Base-by-base conservation (phyloP, 1,140 invertebrate genomes). In the Drosophila ananassae region DNA sequence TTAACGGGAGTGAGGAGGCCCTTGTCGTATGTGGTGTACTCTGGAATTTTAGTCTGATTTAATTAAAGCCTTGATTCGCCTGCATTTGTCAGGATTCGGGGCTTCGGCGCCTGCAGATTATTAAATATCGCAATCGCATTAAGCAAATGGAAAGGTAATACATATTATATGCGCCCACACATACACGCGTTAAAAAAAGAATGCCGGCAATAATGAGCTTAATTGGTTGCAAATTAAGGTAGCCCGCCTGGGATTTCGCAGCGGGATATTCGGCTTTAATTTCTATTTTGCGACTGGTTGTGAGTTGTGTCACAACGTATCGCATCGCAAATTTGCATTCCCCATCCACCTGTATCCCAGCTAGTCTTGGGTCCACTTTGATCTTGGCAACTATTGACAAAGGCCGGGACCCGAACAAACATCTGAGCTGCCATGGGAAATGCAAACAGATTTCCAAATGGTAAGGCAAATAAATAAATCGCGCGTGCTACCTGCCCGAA, bases 311-410 rank as follows among this genome's bases (percentile, higher is more conserved):
- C 3, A 2, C 9, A 25, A 7, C 34, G 10, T 24, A 34, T 47
- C 61, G 13, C 24, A 3, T 56, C 39, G 68, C 21, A 25, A 39
- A 25, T 61, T 60, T 58, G 52, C 54, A 10, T 53, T 39, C 60
- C 30, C 39, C 7, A 25, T 51, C 41, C 64, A 72, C 61, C 61
- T 74, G 59, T 24, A 59, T 24, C 22, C 30, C 41, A 63, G 51
- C 48, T 62, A 51, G 67, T 81, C 79, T 56, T 63, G 53, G 63
- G 34, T 52, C 63, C 51, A 13, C 83, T 85, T 85, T 87, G 82
- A 85, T 85, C 78, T 89, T 63, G 52, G 64, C 55, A 50, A 87
- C 69, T 87, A 85, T 87, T 85, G 82, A 87, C 81, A 71, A 75
- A 75, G 71, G 44, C 55, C 51, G 64, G 63, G 64, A 53, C 69